These are phyloP conservation scores for Xiphophorus hellerii DNA, from an alignment of 2,113 vertebrate genomes.

Conservation along the genomic window DNA sequence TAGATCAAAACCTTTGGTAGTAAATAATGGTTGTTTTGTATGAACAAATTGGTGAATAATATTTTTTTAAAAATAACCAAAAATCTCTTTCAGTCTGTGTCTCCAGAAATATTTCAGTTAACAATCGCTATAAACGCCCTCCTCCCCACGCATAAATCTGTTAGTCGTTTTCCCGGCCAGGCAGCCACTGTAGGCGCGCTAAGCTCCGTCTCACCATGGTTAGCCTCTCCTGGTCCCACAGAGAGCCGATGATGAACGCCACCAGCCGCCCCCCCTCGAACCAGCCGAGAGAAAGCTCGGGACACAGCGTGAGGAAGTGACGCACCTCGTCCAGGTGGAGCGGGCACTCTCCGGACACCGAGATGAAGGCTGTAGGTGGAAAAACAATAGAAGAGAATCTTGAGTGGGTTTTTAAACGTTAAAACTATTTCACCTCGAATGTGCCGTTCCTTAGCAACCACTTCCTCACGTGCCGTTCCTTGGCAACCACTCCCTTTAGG, in stretches of 20 bases:
- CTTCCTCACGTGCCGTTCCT: background rate
- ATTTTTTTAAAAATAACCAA: too few relatives aligned
- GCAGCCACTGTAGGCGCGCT: conserved; percentile 28
- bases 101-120: too few relatives aligned
- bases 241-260: conserved; percentile 90
- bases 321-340: conserved; percentile 86
- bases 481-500: background rate
- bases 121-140: background rate
- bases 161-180: background rate
- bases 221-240: conserved; percentile 90
- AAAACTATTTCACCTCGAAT: background rate
- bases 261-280: conserved; percentile 89
- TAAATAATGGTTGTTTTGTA: too few relatives aligned
- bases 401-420: background rate
- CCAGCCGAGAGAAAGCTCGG: conserved; percentile 91
- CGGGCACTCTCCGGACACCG: conserved; percentile 87
- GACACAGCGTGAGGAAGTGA: conserved; percentile 89
- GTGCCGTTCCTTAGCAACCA: background rate
- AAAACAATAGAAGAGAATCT: background rate
- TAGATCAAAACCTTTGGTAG: too few relatives aligned
- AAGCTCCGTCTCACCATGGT: conserved; percentile 75
- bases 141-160: conserved; percentile 6
- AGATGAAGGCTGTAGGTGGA: conserved; percentile 85
- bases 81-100: too few relatives aligned
- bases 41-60: too few relatives aligned